Percentiles rank a stretch among this genome's conserved stretches.
Conservation (phyloP, 1,140 invertebrate species). For the Idris sp. region DNA sequence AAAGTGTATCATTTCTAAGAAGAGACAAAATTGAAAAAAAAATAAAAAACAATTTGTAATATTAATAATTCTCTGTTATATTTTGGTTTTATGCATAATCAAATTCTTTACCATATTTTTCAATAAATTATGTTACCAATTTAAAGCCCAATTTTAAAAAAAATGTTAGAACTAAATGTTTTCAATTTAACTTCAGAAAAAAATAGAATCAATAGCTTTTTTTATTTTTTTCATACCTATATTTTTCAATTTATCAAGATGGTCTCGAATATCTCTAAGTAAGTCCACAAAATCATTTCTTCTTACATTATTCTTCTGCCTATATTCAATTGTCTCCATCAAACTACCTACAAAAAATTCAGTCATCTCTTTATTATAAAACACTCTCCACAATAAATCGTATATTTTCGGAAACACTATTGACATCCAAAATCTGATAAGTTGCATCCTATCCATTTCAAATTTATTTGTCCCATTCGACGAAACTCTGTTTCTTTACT, state of each 20-base stretch:
- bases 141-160: too few relatives aligned
- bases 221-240: too few relatives aligned
- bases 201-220: slow-evolving; percentile 72
- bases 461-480: slow-evolving; percentile 70
- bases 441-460: slow-evolving; percentile 61
- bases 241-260: slow-evolving; percentile 52
- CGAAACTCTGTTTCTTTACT: slow-evolving; percentile 77
- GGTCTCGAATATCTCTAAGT: slow-evolving; percentile 78
- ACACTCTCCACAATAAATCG: slow-evolving; percentile 27
- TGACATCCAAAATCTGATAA: slow-evolving; percentile 55
- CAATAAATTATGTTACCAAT: slow-evolving; percentile 9
- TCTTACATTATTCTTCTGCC: slow-evolving; percentile 74
- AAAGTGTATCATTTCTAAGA: slow-evolving; percentile 47
- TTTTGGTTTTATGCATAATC: too few relatives aligned
- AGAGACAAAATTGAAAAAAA: too few relatives aligned
- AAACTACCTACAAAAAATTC: slow-evolving; percentile 76
- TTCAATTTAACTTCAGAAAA: too few relatives aligned
- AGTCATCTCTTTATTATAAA: slow-evolving; percentile 68
- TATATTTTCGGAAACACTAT: slow-evolving; percentile 56
- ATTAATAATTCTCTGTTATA: too few relatives aligned
- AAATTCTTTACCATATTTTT: too few relatives aligned
- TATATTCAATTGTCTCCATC: slow-evolving; percentile 72
- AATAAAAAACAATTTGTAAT: slow-evolving; percentile 2
- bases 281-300: slow-evolving; percentile 80
- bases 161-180: too few relatives aligned